Base-by-base conservation (phyloP, 2,888 invertebrate species). In the Exephanes ischioxanthus region DNA sequence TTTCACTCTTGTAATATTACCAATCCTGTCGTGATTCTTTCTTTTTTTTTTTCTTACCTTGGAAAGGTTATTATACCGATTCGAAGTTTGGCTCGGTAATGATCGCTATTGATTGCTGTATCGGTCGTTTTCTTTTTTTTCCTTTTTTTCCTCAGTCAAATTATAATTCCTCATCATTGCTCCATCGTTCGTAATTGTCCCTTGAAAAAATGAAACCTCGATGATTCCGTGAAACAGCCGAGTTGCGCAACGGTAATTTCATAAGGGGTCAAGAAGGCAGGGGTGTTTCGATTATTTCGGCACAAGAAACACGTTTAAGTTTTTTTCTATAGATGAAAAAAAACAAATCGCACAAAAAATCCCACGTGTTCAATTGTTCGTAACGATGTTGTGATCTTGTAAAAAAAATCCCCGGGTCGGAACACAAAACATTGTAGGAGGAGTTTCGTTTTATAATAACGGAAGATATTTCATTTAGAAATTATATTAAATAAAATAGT, bases 1-100 rank as follows among this genome's bases (percentile, higher is more conserved):
- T 77, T 86, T 86, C 83, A 83, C 80, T 71, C 80, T 86, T 48
- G 68, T 77, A 63, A 83, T 83, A 83, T 80, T 86, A 68, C 80
- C 67, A 73, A 77, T 83, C 80, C 75, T 66, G 73, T 67, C 71
- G 71, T 53, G 33, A 63, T 71, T 53, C 67, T 37, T 71, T 53
- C 14, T 51, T 11, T 14, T 78, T 14, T 78, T 58, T 58, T 66
- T 70, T 71, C 26, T 33, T 14, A 63, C 66, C 14, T 53, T 19
- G 22, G 45, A 71, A 85, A 75, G 63, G 45, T 48, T 48, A 67
- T 80, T 83, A 79, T 63, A 70, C 6, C 55, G 41, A 79, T 72
- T 72, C 53, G 11, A 16, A 41, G 71, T 37, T 22, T 41, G 63
- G 67, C 14, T 58, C 72, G 67, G 22, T 80, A 80, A 76, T 81